Percentiles rank a stretch among this genome's conserved stretches.
phyloP scores from a whole-genome alignment of 2,797 vertebrate species.

The Enteromius radiatus region DNA sequence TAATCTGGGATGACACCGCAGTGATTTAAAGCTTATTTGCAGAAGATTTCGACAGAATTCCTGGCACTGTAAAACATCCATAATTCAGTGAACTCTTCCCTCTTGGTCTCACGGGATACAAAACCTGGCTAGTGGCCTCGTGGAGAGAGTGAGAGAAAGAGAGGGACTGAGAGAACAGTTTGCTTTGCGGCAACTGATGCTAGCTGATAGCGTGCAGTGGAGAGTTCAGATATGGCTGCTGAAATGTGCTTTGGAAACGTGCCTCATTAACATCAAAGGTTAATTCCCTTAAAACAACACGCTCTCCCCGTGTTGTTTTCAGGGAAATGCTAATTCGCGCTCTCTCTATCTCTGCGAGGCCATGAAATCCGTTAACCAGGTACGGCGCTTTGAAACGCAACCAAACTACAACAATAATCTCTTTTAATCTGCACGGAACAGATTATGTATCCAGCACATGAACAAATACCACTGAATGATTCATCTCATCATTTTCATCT shows the following conservation, averaged over 20 bases:
- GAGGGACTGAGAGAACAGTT: slow-evolving; percentile 19
- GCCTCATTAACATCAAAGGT: slow-evolving; percentile 54
- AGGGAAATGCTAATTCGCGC: slow-evolving; percentile 39
- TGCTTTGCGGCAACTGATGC: slow-evolving; percentile 40
- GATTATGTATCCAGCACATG: slow-evolving; percentile 38
- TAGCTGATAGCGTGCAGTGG: slow-evolving; percentile 31
- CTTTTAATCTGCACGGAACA: slow-evolving; percentile 20
- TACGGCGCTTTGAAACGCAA: slow-evolving; percentile 16
- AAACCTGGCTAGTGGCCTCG: slow-evolving; percentile 47
- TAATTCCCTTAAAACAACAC: slow-evolving; percentile 55
- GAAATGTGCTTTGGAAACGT: slow-evolving; percentile 43
- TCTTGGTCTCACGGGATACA: slow-evolving; percentile 26
- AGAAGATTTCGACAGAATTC: slow-evolving; percentile 48
- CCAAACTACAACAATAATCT: slow-evolving; percentile 38
- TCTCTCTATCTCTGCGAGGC: slow-evolving; percentile 20
- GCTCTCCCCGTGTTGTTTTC: slow-evolving; percentile 23
- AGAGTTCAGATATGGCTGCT: slow-evolving; percentile 45
- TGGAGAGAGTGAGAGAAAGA: slow-evolving; percentile 17
- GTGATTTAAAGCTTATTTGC: slow-evolving; percentile 54
- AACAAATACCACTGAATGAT: slow-evolving; percentile 38
- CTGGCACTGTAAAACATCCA: slow-evolving; percentile 48
- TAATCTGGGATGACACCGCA: slow-evolving; percentile 45
- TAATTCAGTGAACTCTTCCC: slow-evolving; percentile 52
- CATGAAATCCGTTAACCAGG: slow-evolving; percentile 43
- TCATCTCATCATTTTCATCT: slow-evolving; percentile 36